These are phyloP conservation scores for Brachystomella parvula DNA, from an alignment of 1,140 invertebrate genomes.

Conservation along the genomic window DNA sequence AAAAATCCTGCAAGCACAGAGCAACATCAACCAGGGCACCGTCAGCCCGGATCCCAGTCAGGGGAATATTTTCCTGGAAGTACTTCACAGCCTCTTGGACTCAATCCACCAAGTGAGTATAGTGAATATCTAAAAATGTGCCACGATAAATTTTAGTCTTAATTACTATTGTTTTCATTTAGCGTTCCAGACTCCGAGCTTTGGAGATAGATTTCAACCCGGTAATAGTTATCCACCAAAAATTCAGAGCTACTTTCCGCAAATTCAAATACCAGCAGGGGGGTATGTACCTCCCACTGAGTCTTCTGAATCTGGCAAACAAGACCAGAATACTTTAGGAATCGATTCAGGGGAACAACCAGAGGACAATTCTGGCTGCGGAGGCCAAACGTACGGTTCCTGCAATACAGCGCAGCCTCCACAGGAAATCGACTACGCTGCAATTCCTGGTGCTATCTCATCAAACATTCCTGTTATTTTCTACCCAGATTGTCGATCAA, in stretches of 20 bases:
- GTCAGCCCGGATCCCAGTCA: no score
- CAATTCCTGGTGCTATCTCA: constrained; percentile 31
- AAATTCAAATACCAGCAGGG: neutral
- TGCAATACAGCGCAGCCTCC: neutral
- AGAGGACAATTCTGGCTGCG: neutral
- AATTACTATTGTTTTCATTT: neutral
- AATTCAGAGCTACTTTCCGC: neutral
- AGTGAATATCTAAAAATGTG: no score
- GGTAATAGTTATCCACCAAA: neutral
- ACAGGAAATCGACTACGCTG: constrained; percentile 25
- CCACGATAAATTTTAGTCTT: neutral
- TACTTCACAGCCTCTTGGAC: neutral
- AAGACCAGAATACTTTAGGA: neutral
- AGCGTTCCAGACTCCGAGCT: neutral
- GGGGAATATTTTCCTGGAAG: neutral
- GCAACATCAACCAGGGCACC: no score
- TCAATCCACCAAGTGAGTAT: neutral
- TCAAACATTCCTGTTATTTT: constrained; percentile 33
- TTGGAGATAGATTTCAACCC: neutral
- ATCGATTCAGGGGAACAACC: neutral
- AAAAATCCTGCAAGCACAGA: no score
- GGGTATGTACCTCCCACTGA: neutral
- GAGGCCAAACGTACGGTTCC: neutral
- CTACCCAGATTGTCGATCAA: constrained; percentile 34
- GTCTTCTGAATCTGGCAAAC: neutral